Evolutionary conservation across 2,797 vertebrate species (phyloP).

Genomic region (Psittacula derbiana): DNA sequence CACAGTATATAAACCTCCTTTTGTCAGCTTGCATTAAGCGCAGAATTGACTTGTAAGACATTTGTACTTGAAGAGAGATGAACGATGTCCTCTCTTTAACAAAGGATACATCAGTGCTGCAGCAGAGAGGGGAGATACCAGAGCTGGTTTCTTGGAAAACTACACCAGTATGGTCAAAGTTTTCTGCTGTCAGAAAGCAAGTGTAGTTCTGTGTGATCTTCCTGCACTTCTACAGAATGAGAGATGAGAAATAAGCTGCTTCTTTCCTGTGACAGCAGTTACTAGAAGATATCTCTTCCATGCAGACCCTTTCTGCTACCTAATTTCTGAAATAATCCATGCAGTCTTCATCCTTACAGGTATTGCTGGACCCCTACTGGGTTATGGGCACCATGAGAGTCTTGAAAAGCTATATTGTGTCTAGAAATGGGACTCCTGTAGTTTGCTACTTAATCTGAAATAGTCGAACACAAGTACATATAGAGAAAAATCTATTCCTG

Average conservation of each 20-base stretch:
- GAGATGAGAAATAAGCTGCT: background rate
- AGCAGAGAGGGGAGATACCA: background rate
- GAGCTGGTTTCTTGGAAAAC: background rate
- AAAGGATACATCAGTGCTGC: background rate
- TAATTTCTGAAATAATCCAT: background rate
- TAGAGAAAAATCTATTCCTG: background rate
- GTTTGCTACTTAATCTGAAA: background rate
- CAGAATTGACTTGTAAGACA: background rate
- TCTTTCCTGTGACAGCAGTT: background rate
- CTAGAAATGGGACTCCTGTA: background rate
- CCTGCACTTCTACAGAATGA: background rate
- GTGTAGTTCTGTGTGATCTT: background rate
- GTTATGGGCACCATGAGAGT: background rate
- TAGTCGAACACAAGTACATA: background rate
- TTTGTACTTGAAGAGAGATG: background rate
- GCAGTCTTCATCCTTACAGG: background rate
- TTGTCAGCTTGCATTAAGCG: background rate
- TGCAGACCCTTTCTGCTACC: background rate
- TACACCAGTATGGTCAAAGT: background rate
- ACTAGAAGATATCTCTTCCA: background rate
- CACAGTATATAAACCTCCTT: constrained; percentile 7
- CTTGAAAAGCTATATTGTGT: background rate
- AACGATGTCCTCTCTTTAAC: background rate
- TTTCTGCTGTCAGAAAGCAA: background rate
- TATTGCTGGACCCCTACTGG: background rate